These are phyloP conservation scores for Apomyelois bistriatella DNA, from an alignment of 2,888 invertebrate genomes.

Conservation along the genomic window DNA sequence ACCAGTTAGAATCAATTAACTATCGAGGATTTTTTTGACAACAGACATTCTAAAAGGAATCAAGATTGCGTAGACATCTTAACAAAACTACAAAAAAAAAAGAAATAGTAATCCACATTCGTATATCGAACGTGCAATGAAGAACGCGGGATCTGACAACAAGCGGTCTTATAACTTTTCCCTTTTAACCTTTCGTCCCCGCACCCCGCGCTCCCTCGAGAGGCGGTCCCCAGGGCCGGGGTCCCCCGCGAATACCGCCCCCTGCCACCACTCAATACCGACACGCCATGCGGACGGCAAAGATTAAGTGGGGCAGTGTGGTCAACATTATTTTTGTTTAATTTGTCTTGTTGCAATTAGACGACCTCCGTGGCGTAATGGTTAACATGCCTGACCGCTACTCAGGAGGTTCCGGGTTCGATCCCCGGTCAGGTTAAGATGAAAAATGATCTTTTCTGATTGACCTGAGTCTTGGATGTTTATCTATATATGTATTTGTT, in stretches of 20 bases:
- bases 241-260: conserved; percentile 60
- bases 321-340: conserved; percentile 18
- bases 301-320: conserved; percentile 52
- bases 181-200: conserved; percentile 76
- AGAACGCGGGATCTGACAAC: conserved; percentile 71
- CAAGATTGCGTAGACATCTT: not conserved
- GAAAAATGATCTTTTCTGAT: too few relatives aligned
- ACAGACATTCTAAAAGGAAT: too few relatives aligned
- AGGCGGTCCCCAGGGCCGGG: conserved; percentile 78
- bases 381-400: too few relatives aligned
- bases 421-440: too few relatives aligned
- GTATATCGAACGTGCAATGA: conserved; percentile 57
- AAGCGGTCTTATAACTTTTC: conserved; percentile 79
- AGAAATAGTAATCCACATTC: conserved; percentile 46
- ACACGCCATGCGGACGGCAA: conserved; percentile 73
- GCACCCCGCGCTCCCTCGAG: conserved; percentile 59
- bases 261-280: conserved; percentile 78
- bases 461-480: too few relatives aligned
- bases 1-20: too few relatives aligned
- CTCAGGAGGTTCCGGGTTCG: too few relatives aligned
- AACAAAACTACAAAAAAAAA: conserved; percentile 26
- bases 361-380: too few relatives aligned
- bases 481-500: too few relatives aligned
- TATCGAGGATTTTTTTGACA: too few relatives aligned
- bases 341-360: not conserved